Conservation (phyloP, 2,113 vertebrate genomes). For the Malaclemys terrapin region DNA sequence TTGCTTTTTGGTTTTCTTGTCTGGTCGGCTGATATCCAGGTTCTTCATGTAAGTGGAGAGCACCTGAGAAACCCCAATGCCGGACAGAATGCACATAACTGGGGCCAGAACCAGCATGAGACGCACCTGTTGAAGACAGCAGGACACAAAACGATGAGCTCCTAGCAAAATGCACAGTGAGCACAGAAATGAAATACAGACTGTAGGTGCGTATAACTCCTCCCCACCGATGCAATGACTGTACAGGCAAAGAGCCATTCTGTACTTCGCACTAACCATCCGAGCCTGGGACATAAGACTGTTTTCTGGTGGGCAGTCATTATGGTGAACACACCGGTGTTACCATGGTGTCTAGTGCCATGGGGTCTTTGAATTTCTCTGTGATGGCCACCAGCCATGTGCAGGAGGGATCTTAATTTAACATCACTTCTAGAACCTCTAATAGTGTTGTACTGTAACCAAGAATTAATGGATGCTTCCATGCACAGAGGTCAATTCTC, state of each 20-base stretch:
- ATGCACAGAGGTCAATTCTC: fast-evolving
- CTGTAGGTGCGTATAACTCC: too few species aligned
- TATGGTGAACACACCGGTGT: not conserved
- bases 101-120: conserved; percentile 98
- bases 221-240: not conserved
- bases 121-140: conserved; percentile 85
- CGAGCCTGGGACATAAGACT: fast-evolving
- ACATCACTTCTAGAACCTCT: not conserved
- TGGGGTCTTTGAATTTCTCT: not conserved
- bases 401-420: fast-evolving
- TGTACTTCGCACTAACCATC: fast-evolving
- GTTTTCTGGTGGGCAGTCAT: not conserved
- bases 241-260: not conserved
- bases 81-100: conserved; percentile 98
- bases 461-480: not conserved
- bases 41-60: conserved; percentile 99
- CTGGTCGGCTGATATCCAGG: conserved; percentile 94
- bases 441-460: not conserved
- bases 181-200: not conserved
- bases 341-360: fast-evolving
- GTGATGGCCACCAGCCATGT: fast-evolving
- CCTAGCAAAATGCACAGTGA: not conserved
- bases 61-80: conserved; percentile 97
- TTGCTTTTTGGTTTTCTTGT: conserved; percentile 97
- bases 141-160: not conserved